These are phyloP conservation scores for Microcebus griseorufus DNA, from an alignment of 2,113 vertebrate genomes.

Conservation along the genomic window DNA sequence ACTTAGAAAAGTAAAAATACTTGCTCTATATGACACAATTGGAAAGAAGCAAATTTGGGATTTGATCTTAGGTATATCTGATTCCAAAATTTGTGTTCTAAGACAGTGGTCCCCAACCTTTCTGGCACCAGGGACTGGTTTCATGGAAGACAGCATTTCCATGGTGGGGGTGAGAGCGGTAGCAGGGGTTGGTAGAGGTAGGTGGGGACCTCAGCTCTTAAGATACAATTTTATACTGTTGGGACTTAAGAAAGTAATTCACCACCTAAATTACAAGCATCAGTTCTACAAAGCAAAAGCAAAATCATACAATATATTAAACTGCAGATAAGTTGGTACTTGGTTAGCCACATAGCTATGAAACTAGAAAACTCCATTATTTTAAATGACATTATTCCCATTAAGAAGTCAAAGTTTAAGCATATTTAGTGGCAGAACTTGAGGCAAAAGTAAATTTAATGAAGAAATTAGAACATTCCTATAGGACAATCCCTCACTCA, in stretches of 20 bases:
- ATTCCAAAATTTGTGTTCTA: not conserved
- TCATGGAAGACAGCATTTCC: no score
- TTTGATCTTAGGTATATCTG: not conserved
- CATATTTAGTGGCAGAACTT: not conserved
- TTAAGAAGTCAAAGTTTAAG: not conserved
- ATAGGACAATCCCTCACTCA: not conserved
- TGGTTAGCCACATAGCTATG: not conserved
- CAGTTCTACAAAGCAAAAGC: not conserved
- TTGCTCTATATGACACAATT: not conserved
- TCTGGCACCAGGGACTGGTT: no score
- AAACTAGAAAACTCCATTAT: not conserved
- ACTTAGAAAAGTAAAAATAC: not conserved
- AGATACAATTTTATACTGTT: not conserved
- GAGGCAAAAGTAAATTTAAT: slow-evolving; percentile 18
- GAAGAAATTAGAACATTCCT: slow-evolving; percentile 1
- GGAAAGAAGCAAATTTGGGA: not conserved
- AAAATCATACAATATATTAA: not conserved
- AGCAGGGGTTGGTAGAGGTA: no score
- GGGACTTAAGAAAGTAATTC: not conserved
- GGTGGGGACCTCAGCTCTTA: no score
- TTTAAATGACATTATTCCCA: slow-evolving; percentile 16
- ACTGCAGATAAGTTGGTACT: not conserved
- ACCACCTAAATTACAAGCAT: not conserved
- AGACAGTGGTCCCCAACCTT: no score
- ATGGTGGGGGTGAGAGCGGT: no score